Conservation (phyloP, 2,113 vertebrate genomes). For the Dasypus novemcinctus region DNA sequence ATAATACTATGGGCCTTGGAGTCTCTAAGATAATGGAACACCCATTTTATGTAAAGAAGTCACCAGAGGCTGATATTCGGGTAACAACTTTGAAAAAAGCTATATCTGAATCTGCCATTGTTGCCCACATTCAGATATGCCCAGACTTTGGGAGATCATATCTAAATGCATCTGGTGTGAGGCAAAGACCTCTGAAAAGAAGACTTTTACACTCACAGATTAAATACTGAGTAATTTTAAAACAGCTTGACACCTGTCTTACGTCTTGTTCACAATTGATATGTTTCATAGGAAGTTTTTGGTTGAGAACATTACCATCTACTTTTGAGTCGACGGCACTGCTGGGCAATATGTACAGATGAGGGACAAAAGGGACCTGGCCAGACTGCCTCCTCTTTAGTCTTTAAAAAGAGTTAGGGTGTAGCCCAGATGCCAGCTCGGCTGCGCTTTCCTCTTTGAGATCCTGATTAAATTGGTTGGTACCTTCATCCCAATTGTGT, state of each 20-base stretch:
- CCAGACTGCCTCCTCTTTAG: background rate
- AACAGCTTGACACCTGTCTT: background rate
- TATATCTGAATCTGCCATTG: background rate
- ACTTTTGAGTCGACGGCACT: background rate
- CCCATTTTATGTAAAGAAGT: background rate
- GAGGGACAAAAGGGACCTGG: background rate
- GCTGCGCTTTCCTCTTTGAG: background rate
- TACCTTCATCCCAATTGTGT: background rate
- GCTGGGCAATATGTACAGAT: background rate
- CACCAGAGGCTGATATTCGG: background rate
- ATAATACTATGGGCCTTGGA: background rate
- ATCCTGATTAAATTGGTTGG: background rate
- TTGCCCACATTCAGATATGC: background rate
- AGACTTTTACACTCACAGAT: background rate
- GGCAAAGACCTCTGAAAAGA: slow-evolving; percentile 9
- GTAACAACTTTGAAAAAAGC: background rate
- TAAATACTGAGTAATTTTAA: background rate
- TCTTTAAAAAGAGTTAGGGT: background rate
- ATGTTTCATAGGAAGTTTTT: slow-evolving; percentile 12
- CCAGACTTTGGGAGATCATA: background rate
- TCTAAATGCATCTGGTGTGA: background rate
- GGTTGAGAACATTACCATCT: background rate
- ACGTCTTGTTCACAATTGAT: background rate
- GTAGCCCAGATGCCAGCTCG: background rate
- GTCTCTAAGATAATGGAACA: background rate